Evolutionary conservation across 2,113 vertebrate genomes (phyloP).

Genomic region (Cryptoleucopteryx plumbea): DNA sequence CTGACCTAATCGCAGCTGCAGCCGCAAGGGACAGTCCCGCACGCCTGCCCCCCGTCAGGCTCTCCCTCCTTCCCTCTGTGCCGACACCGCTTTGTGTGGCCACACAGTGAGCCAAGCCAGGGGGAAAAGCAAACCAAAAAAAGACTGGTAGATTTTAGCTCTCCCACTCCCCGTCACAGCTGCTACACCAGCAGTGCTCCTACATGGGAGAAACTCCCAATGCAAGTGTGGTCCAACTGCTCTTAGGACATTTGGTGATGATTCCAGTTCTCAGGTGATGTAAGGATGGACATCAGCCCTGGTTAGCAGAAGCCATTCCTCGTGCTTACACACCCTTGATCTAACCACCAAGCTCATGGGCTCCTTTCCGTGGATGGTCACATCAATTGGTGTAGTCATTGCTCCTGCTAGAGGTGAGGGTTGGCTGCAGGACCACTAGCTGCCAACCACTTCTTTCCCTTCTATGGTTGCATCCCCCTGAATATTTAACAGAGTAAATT

Average conservation of each 20-base stretch:
- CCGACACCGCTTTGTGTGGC: accelerated
- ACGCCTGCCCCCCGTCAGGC: accelerated
- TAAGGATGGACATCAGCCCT: neutral
- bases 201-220: neutral
- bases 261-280: neutral
- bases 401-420: neutral
- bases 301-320: neutral
- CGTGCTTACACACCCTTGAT: neutral
- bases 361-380: neutral
- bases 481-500: neutral
- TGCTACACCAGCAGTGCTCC: accelerated
- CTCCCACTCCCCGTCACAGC: neutral
- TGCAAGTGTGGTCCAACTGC: neutral
- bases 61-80: neutral
- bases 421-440: neutral
- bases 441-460: neutral
- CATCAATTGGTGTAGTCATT: neutral
- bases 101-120: neutral
- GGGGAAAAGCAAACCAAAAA: neutral
- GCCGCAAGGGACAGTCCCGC: neutral
- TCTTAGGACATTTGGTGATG: neutral
- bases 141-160: neutral
- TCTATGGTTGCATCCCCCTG: neutral
- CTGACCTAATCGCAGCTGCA: neutral
- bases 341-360: neutral